Evolutionary conservation across 2,113 vertebrate species (phyloP), one percentile per base, ranked within the genome.

Genomic region (Salvelinus fontinalis): DNA sequence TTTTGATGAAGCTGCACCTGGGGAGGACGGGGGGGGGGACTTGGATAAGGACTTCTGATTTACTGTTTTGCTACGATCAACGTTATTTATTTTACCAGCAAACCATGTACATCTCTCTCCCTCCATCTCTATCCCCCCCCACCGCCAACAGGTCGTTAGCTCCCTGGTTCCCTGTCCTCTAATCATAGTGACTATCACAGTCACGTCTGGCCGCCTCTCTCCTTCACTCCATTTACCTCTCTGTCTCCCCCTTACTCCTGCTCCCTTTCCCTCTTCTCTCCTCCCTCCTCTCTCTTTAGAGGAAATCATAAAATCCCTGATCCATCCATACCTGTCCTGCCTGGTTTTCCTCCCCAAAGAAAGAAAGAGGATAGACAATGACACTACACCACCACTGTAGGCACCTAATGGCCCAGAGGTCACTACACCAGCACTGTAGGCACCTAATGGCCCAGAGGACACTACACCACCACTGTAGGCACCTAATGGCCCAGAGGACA

Each of bases 1-100:
- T 93, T 90, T 75, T 90, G n/a, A 31, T 93, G 90, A 51, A 96
- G 92, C 34, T 34, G 78, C 9, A 91, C 89, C 82, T 97, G 39
- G 22, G 29, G 13, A n/a, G n/a, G n/a, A n/a, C 2, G 27, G 16
- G 4, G 44, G 12, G 9, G 12, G 48, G 7, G 48, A 4, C 1
- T 9, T 9, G 48, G 0, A 0, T 49, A 49, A 49, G 48, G 48
- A 49, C 11, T 49, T 49, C 48, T 51, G 57, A 60, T 20, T 60
- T 14, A n/a, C 57, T 9, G 57, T 60, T 60, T 60, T 6, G 57
- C 20, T 60, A 9, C 7, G 4, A 60, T 60, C 57, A 60, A n/a
- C 0, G 4, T 60, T 18, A 60, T 22, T n/a, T 7, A 60, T 5
- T 14, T 18, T n/a, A 20, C 20, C 34, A 60, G 16, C 20, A 60